Percentiles rank a stretch among this genome's conserved stretches.
Evolutionary conservation across 1,140 invertebrate genomes (phyloP).

Genomic region (Phthorimaea operculella): DNA sequence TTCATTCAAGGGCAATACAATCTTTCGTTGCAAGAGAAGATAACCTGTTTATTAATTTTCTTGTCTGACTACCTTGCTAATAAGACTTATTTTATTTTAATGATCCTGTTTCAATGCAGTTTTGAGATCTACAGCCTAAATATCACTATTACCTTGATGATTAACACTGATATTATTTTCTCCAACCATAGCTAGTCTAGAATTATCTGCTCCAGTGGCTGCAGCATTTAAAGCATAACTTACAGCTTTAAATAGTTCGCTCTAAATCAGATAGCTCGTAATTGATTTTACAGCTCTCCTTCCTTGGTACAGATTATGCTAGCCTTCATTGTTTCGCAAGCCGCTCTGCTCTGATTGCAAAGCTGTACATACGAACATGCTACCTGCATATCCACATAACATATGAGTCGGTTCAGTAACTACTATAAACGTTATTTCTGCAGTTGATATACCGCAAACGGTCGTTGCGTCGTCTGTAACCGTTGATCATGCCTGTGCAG

Average conservation of each 20-base stretch:
- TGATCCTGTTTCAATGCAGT: too few species aligned
- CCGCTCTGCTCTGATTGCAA: constrained; percentile 52
- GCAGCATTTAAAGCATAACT: background rate
- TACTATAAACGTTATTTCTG: constrained; percentile 18
- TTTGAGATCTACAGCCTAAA: too few species aligned
- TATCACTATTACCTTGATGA: too few species aligned
- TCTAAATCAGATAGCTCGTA: constrained; percentile 3
- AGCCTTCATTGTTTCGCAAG: constrained; percentile 44
- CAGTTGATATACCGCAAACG: constrained; percentile 9
- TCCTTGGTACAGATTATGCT: constrained; percentile 39
- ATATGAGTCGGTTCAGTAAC: constrained; percentile 27
- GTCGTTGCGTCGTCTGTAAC: too few species aligned
- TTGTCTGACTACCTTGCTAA: too few species aligned
- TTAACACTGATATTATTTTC: background rate
- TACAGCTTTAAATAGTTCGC: background rate
- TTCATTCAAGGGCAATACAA: too few species aligned
- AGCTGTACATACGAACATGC: constrained; percentile 19
- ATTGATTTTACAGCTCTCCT: constrained; percentile 26
- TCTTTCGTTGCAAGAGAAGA: too few species aligned
- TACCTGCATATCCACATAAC: constrained; percentile 5
- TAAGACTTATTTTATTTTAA: too few species aligned
- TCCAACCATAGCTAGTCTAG: background rate
- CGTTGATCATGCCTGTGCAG: too few species aligned
- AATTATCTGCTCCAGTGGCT: background rate
- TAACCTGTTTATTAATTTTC: too few species aligned